phyloP scores from a whole-genome alignment of 2,797 vertebrate genomes.

The Lepus oiostolus region DNA sequence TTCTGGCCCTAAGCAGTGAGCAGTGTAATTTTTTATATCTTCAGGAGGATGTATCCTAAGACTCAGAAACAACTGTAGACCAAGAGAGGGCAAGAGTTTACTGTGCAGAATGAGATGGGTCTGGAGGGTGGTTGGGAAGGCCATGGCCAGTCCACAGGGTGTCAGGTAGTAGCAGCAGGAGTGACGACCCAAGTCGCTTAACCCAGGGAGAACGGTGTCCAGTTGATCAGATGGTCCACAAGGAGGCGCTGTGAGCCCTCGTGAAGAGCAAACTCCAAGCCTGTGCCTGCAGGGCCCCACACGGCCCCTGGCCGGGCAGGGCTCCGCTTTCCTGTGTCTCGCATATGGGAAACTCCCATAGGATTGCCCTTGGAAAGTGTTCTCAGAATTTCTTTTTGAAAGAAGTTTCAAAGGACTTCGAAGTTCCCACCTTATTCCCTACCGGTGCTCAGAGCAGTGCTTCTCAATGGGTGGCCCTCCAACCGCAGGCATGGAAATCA shows the following conservation, averaged over 20 bases:
- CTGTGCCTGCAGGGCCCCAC: fast-evolving
- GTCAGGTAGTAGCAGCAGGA: background rate
- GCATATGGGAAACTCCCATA: background rate
- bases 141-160: background rate
- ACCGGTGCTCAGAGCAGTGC: background rate
- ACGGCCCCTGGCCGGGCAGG: background rate
- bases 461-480: background rate
- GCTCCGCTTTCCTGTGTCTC: background rate
- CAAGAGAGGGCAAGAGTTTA: background rate
- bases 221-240: conserved; percentile 53
- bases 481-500: background rate
- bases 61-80: conserved; percentile 6
- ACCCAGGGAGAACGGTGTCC: fast-evolving
- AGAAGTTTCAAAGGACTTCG: background rate
- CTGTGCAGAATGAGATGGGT: background rate
- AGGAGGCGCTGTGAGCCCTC: conserved; percentile 69
- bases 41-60: background rate
- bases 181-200: background rate
- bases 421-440: background rate
- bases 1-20: background rate
- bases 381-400: background rate
- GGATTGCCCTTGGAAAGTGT: background rate
- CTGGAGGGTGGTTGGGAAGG: too few relatives aligned
- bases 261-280: background rate
- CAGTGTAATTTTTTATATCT: background rate